Evolutionary conservation across 2,797 vertebrate species (phyloP).

Genomic region (Poecile montanus): DNA sequence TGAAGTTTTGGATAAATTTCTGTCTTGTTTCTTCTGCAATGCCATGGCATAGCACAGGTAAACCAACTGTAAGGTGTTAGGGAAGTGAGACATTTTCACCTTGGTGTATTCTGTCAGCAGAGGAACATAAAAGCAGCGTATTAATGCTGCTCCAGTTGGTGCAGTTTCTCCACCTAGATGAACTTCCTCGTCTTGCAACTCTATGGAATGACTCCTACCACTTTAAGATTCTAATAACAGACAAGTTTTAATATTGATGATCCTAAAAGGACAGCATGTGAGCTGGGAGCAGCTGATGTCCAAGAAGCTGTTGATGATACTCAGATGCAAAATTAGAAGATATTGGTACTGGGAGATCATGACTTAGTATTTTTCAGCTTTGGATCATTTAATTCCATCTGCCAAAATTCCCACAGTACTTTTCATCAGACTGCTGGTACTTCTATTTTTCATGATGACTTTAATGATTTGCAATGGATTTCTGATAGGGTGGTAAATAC

Average conservation of each 20-base stretch:
- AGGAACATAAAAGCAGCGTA: conserved; percentile 33
- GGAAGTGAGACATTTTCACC: conserved; percentile 4
- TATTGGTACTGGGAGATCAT: background rate
- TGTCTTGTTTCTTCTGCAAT: background rate
- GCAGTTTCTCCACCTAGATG: background rate
- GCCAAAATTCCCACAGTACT: background rate
- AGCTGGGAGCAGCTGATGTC: background rate
- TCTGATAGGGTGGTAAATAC: background rate
- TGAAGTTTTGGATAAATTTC: background rate
- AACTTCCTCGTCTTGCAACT: conserved; percentile 17
- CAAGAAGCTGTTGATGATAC: background rate
- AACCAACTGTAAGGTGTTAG: background rate
- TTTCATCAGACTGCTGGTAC: background rate
- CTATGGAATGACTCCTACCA: background rate
- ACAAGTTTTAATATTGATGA: background rate
- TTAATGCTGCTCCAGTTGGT: background rate
- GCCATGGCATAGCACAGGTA: background rate
- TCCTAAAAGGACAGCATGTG: background rate
- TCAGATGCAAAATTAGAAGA: background rate
- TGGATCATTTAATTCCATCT: conserved; percentile 24
- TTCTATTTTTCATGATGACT: background rate
- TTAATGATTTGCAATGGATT: background rate
- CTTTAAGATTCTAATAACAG: conserved; percentile 2
- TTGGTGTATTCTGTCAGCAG: background rate
- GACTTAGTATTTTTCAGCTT: background rate